A percentile compares a stretch with the other conserved stretches of the same genome.
These are phyloP conservation scores for Patella ulyssiponensis DNA, from an alignment of 2,888 invertebrate genomes.

Conservation along the genomic window DNA sequence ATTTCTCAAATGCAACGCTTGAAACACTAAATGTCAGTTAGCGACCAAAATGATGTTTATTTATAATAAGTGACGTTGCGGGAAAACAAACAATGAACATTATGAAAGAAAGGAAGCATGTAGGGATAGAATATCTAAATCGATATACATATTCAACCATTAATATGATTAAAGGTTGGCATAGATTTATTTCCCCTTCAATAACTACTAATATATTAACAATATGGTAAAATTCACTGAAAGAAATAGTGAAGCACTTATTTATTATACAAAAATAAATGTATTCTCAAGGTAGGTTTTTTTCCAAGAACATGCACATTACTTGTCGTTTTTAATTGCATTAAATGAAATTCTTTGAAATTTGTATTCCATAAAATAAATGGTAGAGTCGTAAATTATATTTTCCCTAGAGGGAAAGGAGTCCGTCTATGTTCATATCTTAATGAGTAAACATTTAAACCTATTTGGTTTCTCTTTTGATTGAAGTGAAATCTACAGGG, in stretches of 20 bases:
- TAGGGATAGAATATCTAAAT: not conserved
- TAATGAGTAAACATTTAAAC: too few relatives aligned
- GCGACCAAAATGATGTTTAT: too few relatives aligned
- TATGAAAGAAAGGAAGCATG: not conserved
- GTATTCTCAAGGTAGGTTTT: not conserved
- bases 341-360: constrained; percentile 2
- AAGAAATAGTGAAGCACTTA: too few relatives aligned
- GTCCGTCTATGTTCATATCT: too few relatives aligned
- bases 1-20: too few relatives aligned
- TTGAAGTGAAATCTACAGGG: too few relatives aligned
- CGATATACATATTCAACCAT: not conserved
- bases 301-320: not conserved
- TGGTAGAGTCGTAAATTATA: too few relatives aligned
- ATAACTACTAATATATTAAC: not conserved
- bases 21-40: too few relatives aligned
- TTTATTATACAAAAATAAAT: too few relatives aligned
- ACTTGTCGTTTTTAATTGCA: not conserved
- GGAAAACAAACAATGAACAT: constrained; percentile 2
- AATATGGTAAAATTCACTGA: not conserved
- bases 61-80: not conserved
- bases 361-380: not conserved
- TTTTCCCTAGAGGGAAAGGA: too few relatives aligned
- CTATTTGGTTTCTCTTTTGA: too few relatives aligned
- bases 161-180: not conserved
- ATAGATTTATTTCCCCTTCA: not conserved